Base-by-base conservation (phyloP, 2,113 vertebrate species). In the Turnix velox region DNA sequence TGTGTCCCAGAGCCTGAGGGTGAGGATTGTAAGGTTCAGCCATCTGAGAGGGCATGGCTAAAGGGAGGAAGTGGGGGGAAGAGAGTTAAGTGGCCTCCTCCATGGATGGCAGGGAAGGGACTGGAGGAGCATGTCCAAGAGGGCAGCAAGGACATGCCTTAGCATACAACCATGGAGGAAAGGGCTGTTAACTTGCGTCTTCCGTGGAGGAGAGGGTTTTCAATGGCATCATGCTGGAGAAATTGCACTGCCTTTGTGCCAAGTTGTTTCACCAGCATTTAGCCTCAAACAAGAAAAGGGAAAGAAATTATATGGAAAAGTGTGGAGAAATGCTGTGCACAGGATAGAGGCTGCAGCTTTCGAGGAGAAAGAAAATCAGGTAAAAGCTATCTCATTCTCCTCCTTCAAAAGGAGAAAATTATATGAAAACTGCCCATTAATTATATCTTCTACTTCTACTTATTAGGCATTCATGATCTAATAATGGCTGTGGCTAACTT, bases 391-490 rank as follows among this genome's bases (percentile, higher is more conserved):
- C 14, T 78, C 81, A 55, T 73, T 82, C 54, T 88, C 35, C 65
- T 13, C 35, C 54, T 87, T 89, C 82, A 83, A 85, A 93, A 87
- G 42, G n/a, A 86, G 79, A 82, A 93, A 94, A 95, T 79, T 0
- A 81, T 81, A 73, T 30, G 46, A 93, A 96, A 96, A 94, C 76
- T 96, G 87, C 45, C 69, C 94, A 91, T 94, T 93, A 93, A 89
- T 66, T 86, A 46, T 79, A 59, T 78, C 92, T 94, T 97, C 88
- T 92, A 74, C 55, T 91, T 92, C 93, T 92, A 92, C 87, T 80
- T 77, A 94, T 96, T 92, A 96, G 84, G 93, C 95, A 94, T 92
- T 93, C 94, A 96, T 97, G 96, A 97, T 87, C 96, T 97, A 94
- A 98, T 97, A 95, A 96, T 81, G 96, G 93, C 93, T 91, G 88